Percentiles rank a stretch among this genome's conserved stretches.
phyloP scores from a whole-genome alignment of 2,888 invertebrate species.

The Drosophila aldrichi region DNA sequence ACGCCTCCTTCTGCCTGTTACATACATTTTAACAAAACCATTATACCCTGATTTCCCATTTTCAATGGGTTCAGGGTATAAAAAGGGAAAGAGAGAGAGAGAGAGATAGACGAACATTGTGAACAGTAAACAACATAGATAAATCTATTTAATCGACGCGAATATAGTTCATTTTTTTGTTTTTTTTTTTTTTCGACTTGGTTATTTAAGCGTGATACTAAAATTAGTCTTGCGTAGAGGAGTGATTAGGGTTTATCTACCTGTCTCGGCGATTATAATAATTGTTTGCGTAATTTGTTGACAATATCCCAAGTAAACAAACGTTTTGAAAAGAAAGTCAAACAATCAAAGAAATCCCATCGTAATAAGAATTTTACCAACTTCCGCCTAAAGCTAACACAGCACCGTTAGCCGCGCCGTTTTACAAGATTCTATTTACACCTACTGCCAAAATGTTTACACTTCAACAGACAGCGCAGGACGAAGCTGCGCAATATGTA shows the following conservation, averaged over 20 bases:
- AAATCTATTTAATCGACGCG: slow-evolving; percentile 18
- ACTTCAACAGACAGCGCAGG: slow-evolving; percentile 71
- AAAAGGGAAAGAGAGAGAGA: no score
- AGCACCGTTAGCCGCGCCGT: slow-evolving; percentile 49
- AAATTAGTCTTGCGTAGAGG: slow-evolving; percentile 15
- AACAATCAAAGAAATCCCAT: slow-evolving; percentile 45
- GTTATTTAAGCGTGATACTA: slow-evolving; percentile 13
- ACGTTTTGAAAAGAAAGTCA: slow-evolving; percentile 26
- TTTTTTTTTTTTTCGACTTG: neutral
- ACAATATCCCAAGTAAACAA: slow-evolving; percentile 40
- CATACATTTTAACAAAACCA: no score
- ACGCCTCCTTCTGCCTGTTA: no score
- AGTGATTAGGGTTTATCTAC: slow-evolving; percentile 33
- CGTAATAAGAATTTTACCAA: slow-evolving; percentile 58
- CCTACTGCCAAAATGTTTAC: slow-evolving; percentile 79
- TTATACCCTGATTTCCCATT: no score
- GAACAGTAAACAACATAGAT: neutral
- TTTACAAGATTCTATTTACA: slow-evolving; percentile 79
- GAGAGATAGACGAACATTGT: neutral
- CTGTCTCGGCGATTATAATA: slow-evolving; percentile 19
- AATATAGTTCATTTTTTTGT: slow-evolving; percentile 1
- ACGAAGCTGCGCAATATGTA: slow-evolving; percentile 69
- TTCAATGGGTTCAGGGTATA: no score
- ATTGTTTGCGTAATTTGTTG: slow-evolving; percentile 46
- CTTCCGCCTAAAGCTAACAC: slow-evolving; percentile 57